Evolutionary conservation across 92 coral and sea anemone genomes (phyloP).

Genomic region (Porites rus): DNA sequence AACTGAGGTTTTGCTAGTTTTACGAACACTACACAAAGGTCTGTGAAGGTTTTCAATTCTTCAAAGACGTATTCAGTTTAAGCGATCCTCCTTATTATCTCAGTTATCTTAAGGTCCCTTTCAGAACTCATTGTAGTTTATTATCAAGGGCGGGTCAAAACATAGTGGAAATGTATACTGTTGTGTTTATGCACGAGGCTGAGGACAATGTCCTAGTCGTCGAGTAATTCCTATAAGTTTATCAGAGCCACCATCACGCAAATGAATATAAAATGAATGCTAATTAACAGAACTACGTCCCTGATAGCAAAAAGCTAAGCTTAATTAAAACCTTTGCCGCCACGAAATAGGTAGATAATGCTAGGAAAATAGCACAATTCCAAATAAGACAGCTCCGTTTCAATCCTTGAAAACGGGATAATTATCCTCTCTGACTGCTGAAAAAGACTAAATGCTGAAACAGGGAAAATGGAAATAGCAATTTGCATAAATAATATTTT

Average conservation of each 20-base stretch:
- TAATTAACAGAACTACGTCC: not conserved
- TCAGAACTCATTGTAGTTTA: no score
- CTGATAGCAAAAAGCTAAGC: not conserved
- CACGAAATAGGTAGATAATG: not conserved
- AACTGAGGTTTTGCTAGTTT: not conserved
- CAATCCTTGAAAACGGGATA: not conserved
- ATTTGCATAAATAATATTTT: conserved; percentile 7
- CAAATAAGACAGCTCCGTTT: conserved; percentile 3
- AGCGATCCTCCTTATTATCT: no score
- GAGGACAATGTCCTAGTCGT: no score
- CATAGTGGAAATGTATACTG: no score
- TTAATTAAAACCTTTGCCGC: no score
- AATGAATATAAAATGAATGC: not conserved
- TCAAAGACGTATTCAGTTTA: no score
- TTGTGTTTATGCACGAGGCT: no score
- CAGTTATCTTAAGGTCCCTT: no score
- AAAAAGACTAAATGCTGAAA: not conserved
- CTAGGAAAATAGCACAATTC: not conserved
- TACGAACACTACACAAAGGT: no score
- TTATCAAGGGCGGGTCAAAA: no score
- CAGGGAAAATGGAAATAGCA: not conserved
- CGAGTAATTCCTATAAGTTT: not conserved
- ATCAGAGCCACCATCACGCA: not conserved
- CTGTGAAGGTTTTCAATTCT: no score
- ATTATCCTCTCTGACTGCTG: conserved; percentile 6